These are phyloP conservation scores for Coregonus clupeaformis DNA, from an alignment of 2,113 vertebrate genomes.

Conservation along the genomic window DNA sequence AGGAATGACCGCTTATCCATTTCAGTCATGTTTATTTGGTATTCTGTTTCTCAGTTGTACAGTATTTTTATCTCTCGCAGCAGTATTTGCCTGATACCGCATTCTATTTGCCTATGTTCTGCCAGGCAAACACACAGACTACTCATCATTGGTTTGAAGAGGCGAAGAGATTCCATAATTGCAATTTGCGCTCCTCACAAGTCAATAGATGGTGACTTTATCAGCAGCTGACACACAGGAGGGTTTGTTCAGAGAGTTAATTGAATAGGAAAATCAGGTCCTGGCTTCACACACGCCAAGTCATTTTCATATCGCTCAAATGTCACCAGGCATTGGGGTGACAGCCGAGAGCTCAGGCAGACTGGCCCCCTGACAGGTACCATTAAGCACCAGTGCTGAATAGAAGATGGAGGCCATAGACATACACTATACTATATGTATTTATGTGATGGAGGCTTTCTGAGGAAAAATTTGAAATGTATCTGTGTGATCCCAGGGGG, in stretches of 20 bases:
- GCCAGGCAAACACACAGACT: constrained; percentile 50
- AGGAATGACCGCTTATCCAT: background rate
- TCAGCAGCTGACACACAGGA: constrained; percentile 64
- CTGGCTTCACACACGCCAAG: constrained; percentile 42
- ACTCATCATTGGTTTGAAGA: constrained; percentile 51
- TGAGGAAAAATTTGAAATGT: background rate
- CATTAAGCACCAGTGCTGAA: constrained; percentile 17
- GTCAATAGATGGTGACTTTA: constrained; percentile 70
- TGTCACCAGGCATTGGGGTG: constrained; percentile 57
- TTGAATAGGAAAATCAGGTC: constrained; percentile 61
- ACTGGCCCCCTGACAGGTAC: constrained; percentile 27
- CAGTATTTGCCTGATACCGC: constrained; percentile 52
- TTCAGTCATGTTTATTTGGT: constrained; percentile 16
- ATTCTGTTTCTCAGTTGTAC: constrained; percentile 27
- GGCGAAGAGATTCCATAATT: constrained; percentile 61
- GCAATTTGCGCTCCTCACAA: constrained; percentile 53
- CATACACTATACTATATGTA: background rate
- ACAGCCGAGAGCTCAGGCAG: constrained; percentile 40
- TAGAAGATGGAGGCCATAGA: constrained; percentile 17
- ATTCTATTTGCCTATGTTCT: constrained; percentile 54
- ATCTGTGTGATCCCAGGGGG: background rate
- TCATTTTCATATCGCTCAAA: constrained; percentile 68
- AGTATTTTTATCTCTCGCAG: constrained; percentile 47
- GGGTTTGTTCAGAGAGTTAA: constrained; percentile 65
- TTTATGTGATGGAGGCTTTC: no score